Percentiles rank a stretch among this genome's conserved stretches.
Evolutionary conservation across 2,797 vertebrate species (phyloP).

Genomic region (Mus minutoides): DNA sequence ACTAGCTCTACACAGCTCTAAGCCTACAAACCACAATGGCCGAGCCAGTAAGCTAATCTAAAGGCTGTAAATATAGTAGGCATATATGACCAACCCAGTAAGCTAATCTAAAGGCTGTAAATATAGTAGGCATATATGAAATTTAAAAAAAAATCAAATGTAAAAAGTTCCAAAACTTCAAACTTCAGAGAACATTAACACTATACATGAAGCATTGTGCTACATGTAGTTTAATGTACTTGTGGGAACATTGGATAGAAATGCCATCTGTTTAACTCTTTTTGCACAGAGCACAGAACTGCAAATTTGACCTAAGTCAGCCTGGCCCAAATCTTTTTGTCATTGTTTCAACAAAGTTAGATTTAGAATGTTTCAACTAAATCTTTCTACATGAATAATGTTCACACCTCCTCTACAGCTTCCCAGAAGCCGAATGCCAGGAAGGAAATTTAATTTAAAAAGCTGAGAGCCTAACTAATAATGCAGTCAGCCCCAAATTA

Average conservation of each 20-base stretch:
- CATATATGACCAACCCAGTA: not conserved
- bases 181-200: not conserved
- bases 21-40: not conserved
- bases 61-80: not conserved
- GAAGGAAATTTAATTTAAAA: constrained; percentile 13
- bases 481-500: not conserved
- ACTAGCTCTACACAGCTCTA: not conserved
- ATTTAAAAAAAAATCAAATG: not conserved
- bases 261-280: not conserved
- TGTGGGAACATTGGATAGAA: not conserved
- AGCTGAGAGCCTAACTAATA: not conserved
- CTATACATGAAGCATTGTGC: not conserved
- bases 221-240: not conserved
- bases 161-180: not conserved
- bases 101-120: not conserved
- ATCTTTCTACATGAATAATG: not conserved
- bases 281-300: not conserved
- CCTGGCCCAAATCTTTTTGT: not conserved
- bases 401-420: not conserved
- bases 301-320: not conserved
- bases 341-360: constrained; percentile 17
- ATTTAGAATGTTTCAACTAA: constrained; percentile 5
- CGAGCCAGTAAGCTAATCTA: not conserved
- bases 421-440: not conserved
- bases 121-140: not conserved